These are phyloP conservation scores for Drosophila biarmipes DNA, from an alignment of 1,140 invertebrate genomes.

Conservation along the genomic window DNA sequence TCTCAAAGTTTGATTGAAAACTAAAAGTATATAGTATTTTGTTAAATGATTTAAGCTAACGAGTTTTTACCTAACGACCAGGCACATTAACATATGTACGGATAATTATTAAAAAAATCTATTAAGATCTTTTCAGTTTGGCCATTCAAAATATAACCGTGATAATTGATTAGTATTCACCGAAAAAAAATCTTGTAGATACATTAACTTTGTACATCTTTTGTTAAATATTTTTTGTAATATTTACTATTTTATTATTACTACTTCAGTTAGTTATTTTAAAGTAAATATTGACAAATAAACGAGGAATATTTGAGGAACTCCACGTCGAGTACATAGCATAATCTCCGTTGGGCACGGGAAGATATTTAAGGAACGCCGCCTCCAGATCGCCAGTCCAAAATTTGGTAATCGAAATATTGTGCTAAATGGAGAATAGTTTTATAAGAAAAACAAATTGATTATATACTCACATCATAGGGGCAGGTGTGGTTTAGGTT, in stretches of 20 bases:
- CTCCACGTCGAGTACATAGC: conserved; percentile 12
- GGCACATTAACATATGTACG: background rate
- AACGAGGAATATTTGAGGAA: background rate
- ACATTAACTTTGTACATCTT: too few relatives aligned
- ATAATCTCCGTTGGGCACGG: conserved; percentile 40
- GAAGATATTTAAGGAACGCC: conserved; percentile 5
- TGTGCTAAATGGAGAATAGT: conserved; percentile 18
- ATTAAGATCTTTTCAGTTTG: background rate
- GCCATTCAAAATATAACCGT: too few relatives aligned
- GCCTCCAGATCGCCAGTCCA: conserved; percentile 36
- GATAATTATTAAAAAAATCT: background rate
- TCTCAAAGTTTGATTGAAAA: background rate
- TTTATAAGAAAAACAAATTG: background rate
- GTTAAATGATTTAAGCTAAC: background rate
- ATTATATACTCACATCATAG: conserved; percentile 24
- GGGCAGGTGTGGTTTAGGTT: conserved; percentile 41
- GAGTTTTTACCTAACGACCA: background rate
- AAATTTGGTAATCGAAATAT: conserved; percentile 25
- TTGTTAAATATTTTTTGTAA: too few relatives aligned
- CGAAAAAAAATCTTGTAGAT: too few relatives aligned
- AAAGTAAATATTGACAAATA: background rate
- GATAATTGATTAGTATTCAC: too few relatives aligned
- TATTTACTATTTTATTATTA: too few relatives aligned
- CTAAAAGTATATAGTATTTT: background rate
- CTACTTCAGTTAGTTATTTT: background rate